Evolutionary conservation across 2,888 invertebrate genomes (phyloP).

Genomic region (Scelioninae gen. 2): DNA sequence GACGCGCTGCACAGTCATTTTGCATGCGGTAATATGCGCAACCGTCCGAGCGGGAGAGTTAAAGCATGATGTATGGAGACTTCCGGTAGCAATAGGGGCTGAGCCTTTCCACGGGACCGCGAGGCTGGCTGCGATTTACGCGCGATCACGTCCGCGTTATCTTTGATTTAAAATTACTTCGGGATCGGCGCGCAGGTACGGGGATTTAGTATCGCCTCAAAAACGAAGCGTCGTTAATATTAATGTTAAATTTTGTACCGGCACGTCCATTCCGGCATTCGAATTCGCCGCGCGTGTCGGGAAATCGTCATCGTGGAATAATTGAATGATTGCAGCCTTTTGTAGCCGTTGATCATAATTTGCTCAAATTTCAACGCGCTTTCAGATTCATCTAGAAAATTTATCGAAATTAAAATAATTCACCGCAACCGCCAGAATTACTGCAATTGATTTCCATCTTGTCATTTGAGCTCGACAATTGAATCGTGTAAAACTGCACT

Average conservation of each 20-base stretch:
- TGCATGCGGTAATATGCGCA: conserved; percentile 46
- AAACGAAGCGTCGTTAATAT: conserved; percentile 65
- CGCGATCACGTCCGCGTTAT: conserved; percentile 54
- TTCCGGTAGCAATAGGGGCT: conserved; percentile 54
- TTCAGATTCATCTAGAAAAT: no score
- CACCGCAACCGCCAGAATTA: no score
- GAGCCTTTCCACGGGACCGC: conserved; percentile 45
- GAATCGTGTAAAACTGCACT: no score
- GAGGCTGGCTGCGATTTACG: conserved; percentile 43
- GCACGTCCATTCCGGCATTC: conserved; percentile 59
- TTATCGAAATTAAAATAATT: no score
- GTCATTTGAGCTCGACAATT: no score
- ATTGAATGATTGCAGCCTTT: conserved; percentile 62
- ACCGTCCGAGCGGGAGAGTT: conserved; percentile 43
- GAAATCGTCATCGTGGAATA: conserved; percentile 66
- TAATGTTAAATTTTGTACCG: conserved; percentile 62
- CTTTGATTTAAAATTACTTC: conserved; percentile 56
- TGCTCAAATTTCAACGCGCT: conserved; percentile 6
- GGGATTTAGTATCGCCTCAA: conserved; percentile 40
- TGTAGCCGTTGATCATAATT: conserved; percentile 34
- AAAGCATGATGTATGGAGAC: conserved; percentile 50
- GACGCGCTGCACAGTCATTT: conserved; percentile 61
- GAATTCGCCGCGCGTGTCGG: conserved; percentile 63
- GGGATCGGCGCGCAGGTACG: conserved; percentile 21
- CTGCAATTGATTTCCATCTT: no score